Percentiles rank a stretch among this genome's conserved stretches.
These are phyloP conservation scores for Megalopta genalis DNA, from an alignment of 1,140 invertebrate genomes.

Conservation along the genomic window DNA sequence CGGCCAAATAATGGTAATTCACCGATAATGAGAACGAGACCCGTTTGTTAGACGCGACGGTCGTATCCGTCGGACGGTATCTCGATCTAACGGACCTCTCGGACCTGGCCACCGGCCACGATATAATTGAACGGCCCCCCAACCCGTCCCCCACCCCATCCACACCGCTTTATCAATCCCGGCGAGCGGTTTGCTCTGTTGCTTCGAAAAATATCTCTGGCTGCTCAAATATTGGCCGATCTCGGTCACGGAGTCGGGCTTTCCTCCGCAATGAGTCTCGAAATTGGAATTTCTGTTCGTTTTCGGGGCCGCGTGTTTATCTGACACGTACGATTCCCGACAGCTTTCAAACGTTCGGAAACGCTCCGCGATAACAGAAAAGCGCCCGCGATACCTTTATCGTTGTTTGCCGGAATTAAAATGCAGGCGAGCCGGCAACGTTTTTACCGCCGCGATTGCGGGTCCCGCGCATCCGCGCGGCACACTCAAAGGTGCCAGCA, in stretches of 20 bases:
- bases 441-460: too few species aligned
- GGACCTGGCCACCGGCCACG: neutral
- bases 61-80: constrained; percentile 4
- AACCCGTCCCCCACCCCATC: too few species aligned
- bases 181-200: neutral
- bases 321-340: too few species aligned
- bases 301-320: too few species aligned
- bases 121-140: constrained; percentile 5
- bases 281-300: constrained; percentile 25
- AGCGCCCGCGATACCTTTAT: too few species aligned
- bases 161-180: neutral
- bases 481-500: too few species aligned
- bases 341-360: too few species aligned
- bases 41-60: constrained; percentile 19
- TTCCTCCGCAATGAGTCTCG: neutral
- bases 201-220: constrained; percentile 2
- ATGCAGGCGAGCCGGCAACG: too few species aligned
- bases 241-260: neutral
- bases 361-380: too few species aligned
- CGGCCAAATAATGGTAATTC: constrained; percentile 56
- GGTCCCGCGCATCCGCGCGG: too few species aligned
- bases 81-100: neutral
- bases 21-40: constrained; percentile 46
- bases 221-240: neutral
- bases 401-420: too few species aligned